A percentile compares a stretch with the other conserved stretches of the same genome.
Conservation (phyloP, 2,888 invertebrate genomes). For the Sialis lutaria region DNA sequence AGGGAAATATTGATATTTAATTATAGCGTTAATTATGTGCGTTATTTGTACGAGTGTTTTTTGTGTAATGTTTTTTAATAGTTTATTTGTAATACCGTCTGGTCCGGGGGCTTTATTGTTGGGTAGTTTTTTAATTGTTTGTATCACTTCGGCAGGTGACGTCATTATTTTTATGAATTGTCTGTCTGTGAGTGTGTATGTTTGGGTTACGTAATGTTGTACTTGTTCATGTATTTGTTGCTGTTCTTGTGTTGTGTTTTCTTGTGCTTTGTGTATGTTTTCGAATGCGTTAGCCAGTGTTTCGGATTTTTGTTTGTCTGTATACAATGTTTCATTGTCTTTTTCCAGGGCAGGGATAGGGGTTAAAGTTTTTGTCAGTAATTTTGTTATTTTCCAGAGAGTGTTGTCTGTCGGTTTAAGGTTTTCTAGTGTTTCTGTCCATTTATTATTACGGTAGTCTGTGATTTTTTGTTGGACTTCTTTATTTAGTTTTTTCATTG, state of each 20-base stretch:
- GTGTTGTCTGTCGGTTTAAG: conserved; percentile 7
- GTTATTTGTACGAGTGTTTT: conserved; percentile 8
- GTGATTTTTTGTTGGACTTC: no score
- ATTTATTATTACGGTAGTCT: conserved; percentile 2
- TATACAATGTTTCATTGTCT: no score
- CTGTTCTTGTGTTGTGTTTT: no score
- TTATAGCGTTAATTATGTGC: conserved; percentile 9
- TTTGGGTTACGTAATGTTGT: no score
- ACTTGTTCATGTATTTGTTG: no score
- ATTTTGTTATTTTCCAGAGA: conserved; percentile 8
- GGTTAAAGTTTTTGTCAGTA: conserved; percentile 3
- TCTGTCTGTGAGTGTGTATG: not conserved
- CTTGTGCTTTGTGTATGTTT: no score
- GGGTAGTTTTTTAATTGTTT: conserved; percentile 4
- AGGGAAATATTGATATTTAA: conserved; percentile 10
- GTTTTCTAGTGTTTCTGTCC: conserved; percentile 2
- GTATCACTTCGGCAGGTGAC: conserved; percentile 1
- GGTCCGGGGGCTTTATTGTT: conserved; percentile 10
- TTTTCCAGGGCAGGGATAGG: no score
- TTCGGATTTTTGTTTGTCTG: no score
- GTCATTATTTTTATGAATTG: not conserved
- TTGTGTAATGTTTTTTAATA: not conserved
- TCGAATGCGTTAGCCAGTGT: no score
- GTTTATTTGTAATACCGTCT: not conserved
- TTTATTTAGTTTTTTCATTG: not conserved